Conservation (phyloP, 2,888 invertebrate species). For the Argyresthia albistria region DNA sequence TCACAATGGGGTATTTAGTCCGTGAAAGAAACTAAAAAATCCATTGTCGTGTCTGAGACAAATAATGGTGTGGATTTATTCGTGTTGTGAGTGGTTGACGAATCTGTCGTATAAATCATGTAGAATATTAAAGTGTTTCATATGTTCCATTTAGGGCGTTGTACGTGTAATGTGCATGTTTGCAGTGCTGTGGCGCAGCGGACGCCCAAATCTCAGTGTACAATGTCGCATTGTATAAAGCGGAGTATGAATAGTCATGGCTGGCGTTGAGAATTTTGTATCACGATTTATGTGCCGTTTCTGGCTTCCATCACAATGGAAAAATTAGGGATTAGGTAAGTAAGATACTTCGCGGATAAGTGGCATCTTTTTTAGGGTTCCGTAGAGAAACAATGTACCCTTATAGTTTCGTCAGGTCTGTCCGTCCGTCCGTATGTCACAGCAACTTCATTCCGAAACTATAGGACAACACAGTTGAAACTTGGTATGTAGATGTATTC, state of each 20-base stretch:
- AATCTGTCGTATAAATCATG: background rate
- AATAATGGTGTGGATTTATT: conserved; percentile 14
- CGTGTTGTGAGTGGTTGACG: conserved; percentile 2
- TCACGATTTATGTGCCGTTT: conserved; percentile 36
- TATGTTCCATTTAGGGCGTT: background rate
- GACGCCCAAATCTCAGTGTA: conserved; percentile 16
- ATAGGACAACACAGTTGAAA: too few species aligned
- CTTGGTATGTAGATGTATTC: too few species aligned
- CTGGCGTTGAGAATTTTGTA: conserved; percentile 30
- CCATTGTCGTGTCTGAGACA: conserved; percentile 10
- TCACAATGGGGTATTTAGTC: conserved; percentile 44
- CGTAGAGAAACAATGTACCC: too few species aligned
- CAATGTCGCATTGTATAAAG: conserved; percentile 30
- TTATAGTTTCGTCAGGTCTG: too few species aligned
- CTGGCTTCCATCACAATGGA: conserved; percentile 35
- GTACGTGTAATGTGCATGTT: background rate
- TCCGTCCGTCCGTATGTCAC: too few species aligned
- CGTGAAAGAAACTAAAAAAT: conserved; percentile 45
- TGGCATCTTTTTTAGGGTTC: too few species aligned
- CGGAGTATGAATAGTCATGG: conserved; percentile 48
- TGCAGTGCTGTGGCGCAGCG: background rate
- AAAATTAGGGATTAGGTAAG: conserved; percentile 36
- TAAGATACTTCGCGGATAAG: background rate
- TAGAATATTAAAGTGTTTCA: background rate
- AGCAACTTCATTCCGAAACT: too few species aligned